These are phyloP conservation scores for Hippocampus guttulatus DNA, from an alignment of 2,113 vertebrate genomes.

Conservation along the genomic window DNA sequence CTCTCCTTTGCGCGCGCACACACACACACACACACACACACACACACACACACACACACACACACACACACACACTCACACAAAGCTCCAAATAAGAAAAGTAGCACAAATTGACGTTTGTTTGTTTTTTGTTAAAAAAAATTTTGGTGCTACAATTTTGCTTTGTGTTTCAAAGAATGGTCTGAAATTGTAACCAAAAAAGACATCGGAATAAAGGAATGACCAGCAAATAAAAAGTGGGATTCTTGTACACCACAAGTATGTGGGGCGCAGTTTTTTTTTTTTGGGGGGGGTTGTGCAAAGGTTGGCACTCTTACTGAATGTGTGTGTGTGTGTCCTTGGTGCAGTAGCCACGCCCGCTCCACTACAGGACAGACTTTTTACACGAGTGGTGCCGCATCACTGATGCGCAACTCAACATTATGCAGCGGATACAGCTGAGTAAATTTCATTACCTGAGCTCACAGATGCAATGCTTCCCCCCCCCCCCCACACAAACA, in stretches of 20 bases:
- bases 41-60: too few species aligned
- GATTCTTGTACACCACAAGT: slow-evolving; percentile 69
- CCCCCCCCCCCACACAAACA: not conserved
- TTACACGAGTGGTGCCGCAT: slow-evolving; percentile 47
- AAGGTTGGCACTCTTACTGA: not conserved
- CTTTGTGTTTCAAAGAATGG: slow-evolving; percentile 46
- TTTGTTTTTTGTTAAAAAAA: slow-evolving; percentile 59
- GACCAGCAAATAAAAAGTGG: slow-evolving; percentile 66
- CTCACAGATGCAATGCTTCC: not conserved
- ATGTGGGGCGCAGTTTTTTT: slow-evolving; percentile 59
- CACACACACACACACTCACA: slow-evolving; percentile 13
- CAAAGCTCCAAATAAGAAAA: slow-evolving; percentile 55
- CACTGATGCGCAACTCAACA: slow-evolving; percentile 40
- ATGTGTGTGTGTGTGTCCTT: slow-evolving; percentile 24
- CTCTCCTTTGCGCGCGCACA: slow-evolving; percentile 9
- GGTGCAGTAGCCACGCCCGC: slow-evolving; percentile 65
- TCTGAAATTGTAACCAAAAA: slow-evolving; percentile 64
- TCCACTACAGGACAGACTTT: slow-evolving; percentile 59
- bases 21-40: not conserved
- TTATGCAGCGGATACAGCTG: not conserved
- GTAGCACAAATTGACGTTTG: slow-evolving; percentile 67
- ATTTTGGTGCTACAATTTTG: slow-evolving; percentile 76
- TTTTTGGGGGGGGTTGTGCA: slow-evolving; percentile 56
- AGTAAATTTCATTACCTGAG: not conserved
- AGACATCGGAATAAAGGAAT: slow-evolving; percentile 20